A percentile compares a stretch with the other conserved stretches of the same genome.
phyloP scores from a whole-genome alignment of 2,113 vertebrate species.

The Dissostichus mawsoni region DNA sequence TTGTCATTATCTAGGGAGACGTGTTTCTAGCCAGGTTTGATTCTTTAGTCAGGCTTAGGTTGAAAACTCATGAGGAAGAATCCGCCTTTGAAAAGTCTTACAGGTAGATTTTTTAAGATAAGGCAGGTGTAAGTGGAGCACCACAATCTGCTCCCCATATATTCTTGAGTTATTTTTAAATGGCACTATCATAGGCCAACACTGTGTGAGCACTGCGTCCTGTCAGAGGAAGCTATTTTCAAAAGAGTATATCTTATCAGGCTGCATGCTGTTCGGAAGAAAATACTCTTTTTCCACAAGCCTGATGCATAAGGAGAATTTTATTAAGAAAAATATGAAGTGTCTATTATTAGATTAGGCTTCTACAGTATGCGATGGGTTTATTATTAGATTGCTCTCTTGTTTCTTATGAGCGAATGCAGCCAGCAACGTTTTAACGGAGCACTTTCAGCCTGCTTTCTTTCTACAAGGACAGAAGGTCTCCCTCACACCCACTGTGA shows the following conservation, averaged over 20 bases:
- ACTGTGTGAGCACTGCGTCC: conserved; percentile 3
- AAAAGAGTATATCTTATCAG: conserved; percentile 19
- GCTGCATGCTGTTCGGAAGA: not conserved
- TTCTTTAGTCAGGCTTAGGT: conserved; percentile 46
- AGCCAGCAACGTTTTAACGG: conserved; percentile 47
- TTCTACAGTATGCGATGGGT: conserved; percentile 18
- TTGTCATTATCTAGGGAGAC: conserved; percentile 55
- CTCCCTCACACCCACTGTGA: conserved; percentile 70
- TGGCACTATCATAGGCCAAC: conserved; percentile 8
- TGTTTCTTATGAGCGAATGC: conserved; percentile 41
- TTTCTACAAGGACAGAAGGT: conserved; percentile 77
- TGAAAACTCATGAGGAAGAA: conserved; percentile 26
- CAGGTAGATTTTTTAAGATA: conserved; percentile 52
- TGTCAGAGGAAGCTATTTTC: conserved; percentile 31
- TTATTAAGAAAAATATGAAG: conserved; percentile 39
- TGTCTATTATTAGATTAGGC: conserved; percentile 48
- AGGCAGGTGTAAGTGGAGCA: conserved; percentile 24
- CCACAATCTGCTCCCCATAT: conserved; percentile 22
- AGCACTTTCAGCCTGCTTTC: conserved; percentile 65
- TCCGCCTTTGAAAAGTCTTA: conserved; percentile 31
- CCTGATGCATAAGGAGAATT: conserved; percentile 37
- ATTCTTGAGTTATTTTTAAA: conserved; percentile 53
- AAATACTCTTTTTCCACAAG: conserved; percentile 13
- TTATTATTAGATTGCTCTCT: conserved; percentile 49
- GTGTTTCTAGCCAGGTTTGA: conserved; percentile 49